Evolutionary conservation across 2,797 vertebrate genomes (phyloP).

Genomic region (Scomberomorus guttatus): DNA sequence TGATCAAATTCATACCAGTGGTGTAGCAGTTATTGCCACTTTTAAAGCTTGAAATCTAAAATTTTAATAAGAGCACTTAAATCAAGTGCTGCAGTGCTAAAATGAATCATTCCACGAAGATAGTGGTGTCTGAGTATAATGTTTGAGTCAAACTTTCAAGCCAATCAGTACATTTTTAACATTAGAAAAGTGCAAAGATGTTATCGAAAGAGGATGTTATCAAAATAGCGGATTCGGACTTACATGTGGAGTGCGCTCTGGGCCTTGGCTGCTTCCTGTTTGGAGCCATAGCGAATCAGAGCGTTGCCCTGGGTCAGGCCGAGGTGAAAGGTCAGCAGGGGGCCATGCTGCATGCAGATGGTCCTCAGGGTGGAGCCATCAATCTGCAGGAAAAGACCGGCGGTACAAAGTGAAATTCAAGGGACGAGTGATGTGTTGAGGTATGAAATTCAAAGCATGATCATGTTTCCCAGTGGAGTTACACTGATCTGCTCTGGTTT

Average conservation of each 20-base stretch:
- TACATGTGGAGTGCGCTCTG: conserved; percentile 99
- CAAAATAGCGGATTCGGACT: conserved; percentile 27
- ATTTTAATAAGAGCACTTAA: too few species aligned
- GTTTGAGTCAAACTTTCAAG: too few species aligned
- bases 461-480: not conserved
- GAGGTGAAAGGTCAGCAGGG: conserved; percentile 99
- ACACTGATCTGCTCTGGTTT: not conserved
- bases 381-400: conserved; percentile 84
- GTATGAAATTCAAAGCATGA: not conserved
- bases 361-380: conserved; percentile 98
- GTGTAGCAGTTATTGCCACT: too few species aligned
- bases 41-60: too few species aligned
- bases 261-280: conserved; percentile 98
- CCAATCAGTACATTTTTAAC: too few species aligned
- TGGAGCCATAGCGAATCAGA: conserved; percentile 97
- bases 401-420: not conserved
- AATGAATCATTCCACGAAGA: too few species aligned
- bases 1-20: too few species aligned
- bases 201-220: too few species aligned
- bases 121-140: too few species aligned
- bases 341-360: conserved; percentile 99
- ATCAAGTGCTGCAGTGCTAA: too few species aligned
- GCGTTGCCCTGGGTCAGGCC: conserved; percentile 98
- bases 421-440: not conserved
- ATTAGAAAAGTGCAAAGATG: too few species aligned